These are phyloP conservation scores for Phragmatobia fuliginosa DNA, from an alignment of 2,888 invertebrate genomes.

Conservation along the genomic window DNA sequence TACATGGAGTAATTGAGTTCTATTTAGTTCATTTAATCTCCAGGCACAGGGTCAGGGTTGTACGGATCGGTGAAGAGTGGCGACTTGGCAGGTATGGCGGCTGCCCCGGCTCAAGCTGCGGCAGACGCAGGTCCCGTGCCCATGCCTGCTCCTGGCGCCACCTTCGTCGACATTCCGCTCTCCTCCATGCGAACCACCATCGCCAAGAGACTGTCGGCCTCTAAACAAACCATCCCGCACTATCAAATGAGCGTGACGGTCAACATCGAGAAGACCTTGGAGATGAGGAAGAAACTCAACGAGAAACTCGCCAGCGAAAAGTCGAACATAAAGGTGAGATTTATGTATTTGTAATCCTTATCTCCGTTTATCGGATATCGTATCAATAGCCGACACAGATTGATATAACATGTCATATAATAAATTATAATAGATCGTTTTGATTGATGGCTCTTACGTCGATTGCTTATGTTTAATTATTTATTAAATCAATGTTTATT, in stretches of 20 bases:
- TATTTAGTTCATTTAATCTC: conserved; percentile 53
- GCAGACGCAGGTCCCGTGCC: conserved; percentile 61
- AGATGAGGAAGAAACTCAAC: conserved; percentile 92
- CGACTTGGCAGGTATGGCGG: conserved; percentile 88
- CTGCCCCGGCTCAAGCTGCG: conserved; percentile 58
- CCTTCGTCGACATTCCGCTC: conserved; percentile 92
- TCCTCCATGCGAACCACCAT: conserved; percentile 94
- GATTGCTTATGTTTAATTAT: neutral
- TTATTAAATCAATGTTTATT: neutral
- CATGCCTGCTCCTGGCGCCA: conserved; percentile 78
- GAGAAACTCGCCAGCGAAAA: conserved; percentile 92
- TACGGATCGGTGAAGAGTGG: conserved; percentile 93
- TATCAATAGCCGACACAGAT: neutral
- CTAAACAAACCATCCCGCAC: conserved; percentile 98
- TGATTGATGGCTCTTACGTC: neutral
- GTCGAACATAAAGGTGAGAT: conserved; percentile 86
- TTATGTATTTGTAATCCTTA: neutral
- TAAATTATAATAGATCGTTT: neutral
- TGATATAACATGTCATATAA: neutral
- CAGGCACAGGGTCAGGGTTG: conserved; percentile 91
- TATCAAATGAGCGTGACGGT: conserved; percentile 97
- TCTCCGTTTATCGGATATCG: neutral
- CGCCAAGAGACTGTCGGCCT: conserved; percentile 94
- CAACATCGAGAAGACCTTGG: conserved; percentile 92
- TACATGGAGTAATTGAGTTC: conserved; percentile 1